Evolutionary conservation across 2,113 vertebrate species (phyloP), one percentile per base, ranked within the genome.

Genomic region (Psilopsiagon aurifrons): DNA sequence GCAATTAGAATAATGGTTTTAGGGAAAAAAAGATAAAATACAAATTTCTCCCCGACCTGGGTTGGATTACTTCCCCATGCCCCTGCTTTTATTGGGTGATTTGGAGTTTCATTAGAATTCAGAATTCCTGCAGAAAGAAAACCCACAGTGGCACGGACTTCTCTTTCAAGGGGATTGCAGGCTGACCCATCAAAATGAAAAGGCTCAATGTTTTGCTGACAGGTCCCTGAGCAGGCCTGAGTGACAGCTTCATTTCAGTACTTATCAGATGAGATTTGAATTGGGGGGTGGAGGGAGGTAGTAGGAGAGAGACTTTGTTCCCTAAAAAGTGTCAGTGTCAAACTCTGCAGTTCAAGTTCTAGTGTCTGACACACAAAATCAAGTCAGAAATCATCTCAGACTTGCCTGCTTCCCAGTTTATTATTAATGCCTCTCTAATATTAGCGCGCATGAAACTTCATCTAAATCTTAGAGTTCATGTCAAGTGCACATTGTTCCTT

Each of bases 161-260:
- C 97, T 98, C 97, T 98, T 98, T 98, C 98, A 98, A 98, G 98
- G 98, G 98, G 97, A 98, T 97, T 98, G 97, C 97, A 82, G 98
- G 96, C 98, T 98, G 98, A 98, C 98, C 98, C 98, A 98, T 98
- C 98, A 97, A 98, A 98, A 98, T 98, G 98, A 99, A 98, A 98
- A 98, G 98, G 97, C 98, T 98, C 98, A 98, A 95, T 98, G 98
- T 97, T 97, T 97, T 97, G 97, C 96, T 98, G 98, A 98, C 98
- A 98, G 98, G 98, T 98, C 98, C 97, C 98, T 97, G 97, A 97
- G 98, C 98, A 97, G 97, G 78, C 87, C 95, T 98, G 98, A 98
- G 95, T 98, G 98, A 98, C 98, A 98, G 98, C 97, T 98, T 98
- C 97, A 98, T 99, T 99, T 98, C 98, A 97, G 97, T 95, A 97